These are phyloP conservation scores for Rhamphomyia laevipes DNA, from an alignment of 2,888 invertebrate genomes.

Conservation along the genomic window DNA sequence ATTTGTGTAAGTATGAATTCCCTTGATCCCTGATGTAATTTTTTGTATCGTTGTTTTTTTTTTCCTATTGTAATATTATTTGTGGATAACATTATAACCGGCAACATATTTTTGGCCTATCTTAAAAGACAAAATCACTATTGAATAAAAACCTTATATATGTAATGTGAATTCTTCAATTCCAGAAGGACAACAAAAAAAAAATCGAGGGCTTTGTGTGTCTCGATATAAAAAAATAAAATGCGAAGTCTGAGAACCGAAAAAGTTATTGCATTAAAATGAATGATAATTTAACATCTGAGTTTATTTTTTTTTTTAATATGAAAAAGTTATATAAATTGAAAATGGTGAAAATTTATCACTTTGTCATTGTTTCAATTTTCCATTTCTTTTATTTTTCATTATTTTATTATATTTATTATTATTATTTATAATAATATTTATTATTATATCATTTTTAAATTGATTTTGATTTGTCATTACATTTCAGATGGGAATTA, in stretches of 20 bases:
- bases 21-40: slow-evolving; percentile 36
- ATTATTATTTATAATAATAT: background rate
- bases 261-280: background rate
- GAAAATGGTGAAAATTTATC: background rate
- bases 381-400: background rate
- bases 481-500: background rate
- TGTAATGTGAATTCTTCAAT: background rate
- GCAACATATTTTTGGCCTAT: background rate
- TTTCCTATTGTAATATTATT: slow-evolving; percentile 14
- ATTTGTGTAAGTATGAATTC: slow-evolving; percentile 15
- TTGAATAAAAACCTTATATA: too few relatives aligned
- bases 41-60: slow-evolving; percentile 25
- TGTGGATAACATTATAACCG: slow-evolving; percentile 11
- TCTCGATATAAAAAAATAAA: too few relatives aligned
- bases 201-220: background rate
- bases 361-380: slow-evolving; percentile 1
- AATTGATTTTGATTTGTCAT: background rate
- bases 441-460: background rate
- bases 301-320: too few relatives aligned
- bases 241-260: too few relatives aligned
- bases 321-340: background rate
- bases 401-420: background rate
- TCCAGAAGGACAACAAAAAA: background rate
- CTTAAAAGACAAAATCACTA: too few relatives aligned
- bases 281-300: background rate